These are phyloP conservation scores for Dryoscopus gambensis DNA, from an alignment of 2,113 vertebrate genomes.

Conservation along the genomic window DNA sequence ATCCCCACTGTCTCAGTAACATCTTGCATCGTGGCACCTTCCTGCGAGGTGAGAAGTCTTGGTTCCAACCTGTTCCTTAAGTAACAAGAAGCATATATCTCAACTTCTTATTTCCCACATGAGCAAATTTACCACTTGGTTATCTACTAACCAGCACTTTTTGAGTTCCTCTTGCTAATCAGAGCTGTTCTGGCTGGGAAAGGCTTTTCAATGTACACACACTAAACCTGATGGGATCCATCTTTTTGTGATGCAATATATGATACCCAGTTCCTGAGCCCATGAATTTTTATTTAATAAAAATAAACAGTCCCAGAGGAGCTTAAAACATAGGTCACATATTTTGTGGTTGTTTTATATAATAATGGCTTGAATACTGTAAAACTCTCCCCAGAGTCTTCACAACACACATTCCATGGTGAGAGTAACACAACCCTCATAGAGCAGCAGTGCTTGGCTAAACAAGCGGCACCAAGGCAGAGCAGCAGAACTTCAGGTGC, in stretches of 20 bases:
- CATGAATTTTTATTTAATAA: background rate
- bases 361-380: background rate
- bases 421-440: background rate
- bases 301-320: background rate
- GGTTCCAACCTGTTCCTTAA: background rate
- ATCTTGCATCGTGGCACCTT: rapidly evolving
- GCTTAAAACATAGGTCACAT: background rate
- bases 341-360: background rate
- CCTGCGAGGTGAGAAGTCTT: background rate
- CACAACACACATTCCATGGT: rapidly evolving
- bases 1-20: background rate
- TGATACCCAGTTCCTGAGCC: background rate
- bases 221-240: background rate
- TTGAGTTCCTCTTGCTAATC: background rate
- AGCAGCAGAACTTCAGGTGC: background rate
- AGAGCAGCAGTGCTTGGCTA: background rate
- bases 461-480: background rate
- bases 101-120: background rate
- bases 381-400: background rate
- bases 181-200: background rate
- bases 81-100: background rate
- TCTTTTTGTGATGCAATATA: background rate
- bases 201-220: background rate
- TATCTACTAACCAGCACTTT: background rate
- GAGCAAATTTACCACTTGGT: background rate